Evolutionary conservation across 2,888 invertebrate species (phyloP).

Genomic region (Drosophila basisetae): DNA sequence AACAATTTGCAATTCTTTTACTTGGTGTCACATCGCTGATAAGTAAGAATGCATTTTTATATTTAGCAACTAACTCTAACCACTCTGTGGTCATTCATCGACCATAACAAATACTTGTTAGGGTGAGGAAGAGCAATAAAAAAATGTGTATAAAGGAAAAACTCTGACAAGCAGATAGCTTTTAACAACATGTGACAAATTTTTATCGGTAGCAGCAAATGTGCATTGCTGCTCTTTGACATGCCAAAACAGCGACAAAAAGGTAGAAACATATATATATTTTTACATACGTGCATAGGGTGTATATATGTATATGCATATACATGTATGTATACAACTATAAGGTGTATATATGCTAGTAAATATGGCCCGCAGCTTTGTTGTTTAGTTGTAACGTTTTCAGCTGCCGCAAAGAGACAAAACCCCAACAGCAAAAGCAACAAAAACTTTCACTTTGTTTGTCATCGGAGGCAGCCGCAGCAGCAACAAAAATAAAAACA

Average conservation of each 20-base stretch:
- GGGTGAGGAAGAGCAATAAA: slow-evolving; percentile 31
- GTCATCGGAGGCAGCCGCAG: slow-evolving; percentile 67
- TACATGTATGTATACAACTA: slow-evolving; percentile 14
- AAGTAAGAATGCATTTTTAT: slow-evolving; percentile 29
- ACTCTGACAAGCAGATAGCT: slow-evolving; percentile 37
- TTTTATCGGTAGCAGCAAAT: slow-evolving; percentile 56
- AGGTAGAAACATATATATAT: slow-evolving; percentile 24
- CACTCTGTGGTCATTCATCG: background rate
- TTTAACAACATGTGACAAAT: slow-evolving; percentile 76
- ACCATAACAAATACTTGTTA: slow-evolving; percentile 27
- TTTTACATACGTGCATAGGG: background rate
- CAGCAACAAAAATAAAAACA: slow-evolving; percentile 35
- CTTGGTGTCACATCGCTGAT: slow-evolving; percentile 6
- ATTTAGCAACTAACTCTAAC: slow-evolving; percentile 24
- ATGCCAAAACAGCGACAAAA: slow-evolving; percentile 45
- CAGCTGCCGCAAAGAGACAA: slow-evolving; percentile 65
- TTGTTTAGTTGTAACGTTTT: slow-evolving; percentile 78
- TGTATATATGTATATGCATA: slow-evolving; percentile 5
- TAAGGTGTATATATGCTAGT: slow-evolving; percentile 31
- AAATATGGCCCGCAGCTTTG: slow-evolving; percentile 69
- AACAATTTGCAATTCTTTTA: slow-evolving; percentile 41
- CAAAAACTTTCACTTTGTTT: slow-evolving; percentile 79
- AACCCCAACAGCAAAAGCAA: slow-evolving; percentile 33
- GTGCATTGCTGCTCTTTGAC: slow-evolving; percentile 57
- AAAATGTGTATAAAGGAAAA: background rate